Base-by-base conservation (phyloP, 30 jellyfish, hydroid and myxozoan species). In the Cassiopea xamachana region DNA sequence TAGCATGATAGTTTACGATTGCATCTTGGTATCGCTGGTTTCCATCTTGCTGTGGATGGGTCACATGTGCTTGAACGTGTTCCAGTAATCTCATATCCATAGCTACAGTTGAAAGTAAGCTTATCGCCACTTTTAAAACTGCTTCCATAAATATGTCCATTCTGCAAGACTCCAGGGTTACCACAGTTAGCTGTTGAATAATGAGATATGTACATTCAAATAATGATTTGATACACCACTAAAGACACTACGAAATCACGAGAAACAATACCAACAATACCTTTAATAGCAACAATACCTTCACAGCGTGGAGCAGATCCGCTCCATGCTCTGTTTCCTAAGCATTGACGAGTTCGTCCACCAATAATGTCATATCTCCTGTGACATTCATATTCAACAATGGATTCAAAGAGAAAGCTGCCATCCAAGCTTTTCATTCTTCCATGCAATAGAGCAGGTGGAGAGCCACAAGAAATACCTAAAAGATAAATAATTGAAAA, bases 81-180 rank as follows among this genome's bases (percentile, higher is more conserved):
- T 4, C 92, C 92, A 14, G 1, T 44, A 46, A 85, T 3, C n/a
- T 58, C 27, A 46, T 70, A 85, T 7, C 92, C 92, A 45, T 18
- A 12, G 2, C 72, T 85, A 58, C 92, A 85, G 2, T 79, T 10
- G 70, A 44, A 85, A 12, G 60, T 45, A 18, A 85, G 64, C 2
- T 0, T 39, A 9, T 85, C 67, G 7, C 87, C 87, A 18, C 51
- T 62, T 17, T 74, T 55, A 0, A 7, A 71, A 48, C 50, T 15
- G 1, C 18, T 46, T 1, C 92, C 89, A 19, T 50, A 1, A 15
- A 69, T 17, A 45, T 79, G 50, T 48, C 93, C 93, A 72, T 86
- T 75, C 50, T 7, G 5, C 39, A 72, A 62, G 7, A 1, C 50
- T 18, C 93, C 93, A 43, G 80, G 80, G 80, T 71, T 55, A 1